Evolutionary conservation across 2,113 vertebrate species (phyloP), one percentile per base, ranked within the genome.

Genomic region (Anguilla rostrata): DNA sequence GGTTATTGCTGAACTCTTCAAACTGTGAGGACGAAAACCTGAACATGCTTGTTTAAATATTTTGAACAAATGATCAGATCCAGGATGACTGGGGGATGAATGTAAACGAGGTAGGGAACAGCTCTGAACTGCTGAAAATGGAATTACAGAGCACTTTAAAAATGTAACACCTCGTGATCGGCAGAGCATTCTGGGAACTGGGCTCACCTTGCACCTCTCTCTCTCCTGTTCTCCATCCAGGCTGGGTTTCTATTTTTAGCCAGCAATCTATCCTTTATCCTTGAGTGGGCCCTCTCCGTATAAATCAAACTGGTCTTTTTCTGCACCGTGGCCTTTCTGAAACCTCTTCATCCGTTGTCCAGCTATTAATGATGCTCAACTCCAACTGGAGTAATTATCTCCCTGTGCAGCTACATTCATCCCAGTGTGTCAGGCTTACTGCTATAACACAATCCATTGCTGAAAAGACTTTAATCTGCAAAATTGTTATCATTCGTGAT

Each of bases 211-310:
- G 20, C 66, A 75, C 20, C 20, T 26, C 66, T 46, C 43, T 78
- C 26, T 78, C 26, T 34, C 0, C 60, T 66, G 60, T 8, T 66
- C 60, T 66, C 75, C 11, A 15, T 39, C 75, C 75, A 7, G 75
- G 14, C 75, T n/a, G 39, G n/a, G 34, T 11, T 78, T 78, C 75
- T 78, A 39, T 78, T 39, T 78, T 39, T 4, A 78, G 75, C 75
- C 22, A 15, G 9, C 34, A 39, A 78, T 34, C 75, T 3, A 39
- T 78, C 26, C 60, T 39, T 39, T 39, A 18, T 81, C 85, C 18
- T 40, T 63, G 85, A 86, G 78, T 39, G 85, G 75, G 78, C 79
- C 80, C 53, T 81, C 81, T 46, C 78, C 6, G 16, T 39, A 78
- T 34, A 78, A 78, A 78, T 78, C 29, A 66, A 66, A 66, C 8